A percentile compares a stretch with the other conserved stretches of the same genome.
phyloP scores from a whole-genome alignment of 2,888 invertebrate genomes.

The Tenthredo notha region DNA sequence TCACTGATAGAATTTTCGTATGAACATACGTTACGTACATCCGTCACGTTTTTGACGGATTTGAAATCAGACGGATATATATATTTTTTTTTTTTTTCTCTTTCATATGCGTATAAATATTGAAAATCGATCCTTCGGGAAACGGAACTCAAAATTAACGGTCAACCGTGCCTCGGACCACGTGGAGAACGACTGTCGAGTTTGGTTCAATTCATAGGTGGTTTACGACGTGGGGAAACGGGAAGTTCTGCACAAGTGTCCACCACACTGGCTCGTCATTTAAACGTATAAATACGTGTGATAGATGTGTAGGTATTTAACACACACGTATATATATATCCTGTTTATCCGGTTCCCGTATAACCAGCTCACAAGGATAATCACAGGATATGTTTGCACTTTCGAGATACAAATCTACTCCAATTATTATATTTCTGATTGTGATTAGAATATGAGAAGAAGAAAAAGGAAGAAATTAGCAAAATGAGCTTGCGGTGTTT shows the following conservation, averaged over 20 bases:
- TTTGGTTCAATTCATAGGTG: conserved; percentile 44
- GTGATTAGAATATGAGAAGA: background rate
- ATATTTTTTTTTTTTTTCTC: no score
- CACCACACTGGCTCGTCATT: conserved; percentile 4
- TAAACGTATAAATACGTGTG: background rate
- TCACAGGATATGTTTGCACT: background rate
- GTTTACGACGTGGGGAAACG: conserved; percentile 29
- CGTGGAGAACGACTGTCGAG: conserved; percentile 50
- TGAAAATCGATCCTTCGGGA: background rate
- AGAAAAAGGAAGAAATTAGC: background rate
- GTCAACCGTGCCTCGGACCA: conserved; percentile 50
- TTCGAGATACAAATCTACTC: background rate
- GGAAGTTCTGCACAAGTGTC: conserved; percentile 29
- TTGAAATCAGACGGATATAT: no score
- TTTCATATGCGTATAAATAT: background rate
- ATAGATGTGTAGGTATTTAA: background rate
- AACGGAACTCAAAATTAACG: conserved; percentile 30
- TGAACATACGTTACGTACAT: no score
- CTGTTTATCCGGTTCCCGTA: background rate
- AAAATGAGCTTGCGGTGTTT: background rate
- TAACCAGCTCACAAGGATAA: background rate
- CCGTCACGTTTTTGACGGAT: background rate
- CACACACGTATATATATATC: background rate
- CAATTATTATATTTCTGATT: background rate
- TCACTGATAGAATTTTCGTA: background rate